Evolutionary conservation across 2,888 invertebrate species (phyloP).

Genomic region (Rhingia campestris): DNA sequence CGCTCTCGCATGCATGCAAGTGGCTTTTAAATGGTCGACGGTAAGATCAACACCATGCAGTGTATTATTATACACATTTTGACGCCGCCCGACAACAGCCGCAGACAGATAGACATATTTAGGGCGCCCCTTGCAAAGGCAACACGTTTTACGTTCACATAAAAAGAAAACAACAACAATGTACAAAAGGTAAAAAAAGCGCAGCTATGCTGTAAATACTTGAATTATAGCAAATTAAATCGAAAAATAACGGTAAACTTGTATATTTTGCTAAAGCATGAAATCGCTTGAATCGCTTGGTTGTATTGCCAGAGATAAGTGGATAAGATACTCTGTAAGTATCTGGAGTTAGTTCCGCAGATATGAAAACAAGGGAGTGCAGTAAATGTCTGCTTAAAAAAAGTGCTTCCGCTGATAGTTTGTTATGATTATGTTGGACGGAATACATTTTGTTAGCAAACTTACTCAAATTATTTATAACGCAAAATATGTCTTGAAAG

Average conservation of each 20-base stretch:
- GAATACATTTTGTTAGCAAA: neutral
- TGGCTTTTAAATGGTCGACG: constrained; percentile 64
- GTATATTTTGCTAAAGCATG: constrained; percentile 56
- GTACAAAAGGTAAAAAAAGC: neutral
- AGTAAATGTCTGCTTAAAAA: constrained; percentile 6
- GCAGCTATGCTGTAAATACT: constrained; percentile 55
- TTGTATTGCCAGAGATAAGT: constrained; percentile 49
- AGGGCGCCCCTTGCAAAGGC: constrained; percentile 64
- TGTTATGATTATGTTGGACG: neutral
- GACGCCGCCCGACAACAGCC: constrained; percentile 59
- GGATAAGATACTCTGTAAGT: constrained; percentile 45
- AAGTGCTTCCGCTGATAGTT: constrained; percentile 3
- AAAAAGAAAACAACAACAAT: constrained; percentile 1
- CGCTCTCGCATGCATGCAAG: constrained; percentile 59
- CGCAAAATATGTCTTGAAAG: too few relatives aligned
- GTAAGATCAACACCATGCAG: constrained; percentile 67
- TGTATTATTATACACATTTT: constrained; percentile 65
- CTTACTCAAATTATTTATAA: too few relatives aligned
- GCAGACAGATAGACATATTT: constrained; percentile 64
- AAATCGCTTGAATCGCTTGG: constrained; percentile 53
- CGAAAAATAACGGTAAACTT: constrained; percentile 60
- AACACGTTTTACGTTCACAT: constrained; percentile 34
- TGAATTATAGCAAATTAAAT: constrained; percentile 72
- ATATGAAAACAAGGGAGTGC: neutral
- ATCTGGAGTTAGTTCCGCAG: constrained; percentile 8